phyloP scores from a whole-genome alignment of 2,113 vertebrate genomes.

The Cryptoleucopteryx plumbea region DNA sequence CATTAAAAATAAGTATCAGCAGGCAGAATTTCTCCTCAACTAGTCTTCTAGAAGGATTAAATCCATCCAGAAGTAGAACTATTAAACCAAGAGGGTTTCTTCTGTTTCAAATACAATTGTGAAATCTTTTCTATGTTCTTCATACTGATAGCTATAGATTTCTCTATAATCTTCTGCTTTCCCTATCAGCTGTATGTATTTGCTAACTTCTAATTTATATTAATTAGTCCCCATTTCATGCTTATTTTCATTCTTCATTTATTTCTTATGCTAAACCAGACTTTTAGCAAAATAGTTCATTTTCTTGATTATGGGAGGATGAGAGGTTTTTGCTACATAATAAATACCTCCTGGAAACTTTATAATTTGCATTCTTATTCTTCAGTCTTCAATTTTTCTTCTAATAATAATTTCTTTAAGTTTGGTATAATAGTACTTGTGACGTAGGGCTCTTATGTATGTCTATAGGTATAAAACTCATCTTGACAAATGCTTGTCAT shows the following conservation, averaged over 20 bases:
- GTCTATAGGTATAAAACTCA: neutral
- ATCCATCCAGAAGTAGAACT: neutral
- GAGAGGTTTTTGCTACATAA: neutral
- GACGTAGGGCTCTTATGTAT: neutral
- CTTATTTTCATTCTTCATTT: neutral
- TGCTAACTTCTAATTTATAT: neutral
- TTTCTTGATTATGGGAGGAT: neutral
- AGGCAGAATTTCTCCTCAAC: neutral
- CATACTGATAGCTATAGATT: neutral
- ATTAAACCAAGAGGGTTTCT: neutral
- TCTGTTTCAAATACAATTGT: neutral
- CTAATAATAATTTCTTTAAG: neutral
- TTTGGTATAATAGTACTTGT: neutral
- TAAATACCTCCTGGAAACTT: neutral
- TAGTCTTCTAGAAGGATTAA: neutral
- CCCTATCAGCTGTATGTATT: neutral
- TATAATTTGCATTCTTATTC: neutral
- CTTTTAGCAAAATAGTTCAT: neutral
- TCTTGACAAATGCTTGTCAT: neutral
- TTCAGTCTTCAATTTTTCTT: neutral
- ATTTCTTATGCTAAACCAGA: neutral
- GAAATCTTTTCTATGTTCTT: neutral
- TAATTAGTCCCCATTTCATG: neutral
- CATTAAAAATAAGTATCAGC: neutral
- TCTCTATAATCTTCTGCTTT: neutral